Percentiles rank a stretch among this genome's conserved stretches.
Evolutionary conservation across 2,797 vertebrate species (phyloP).

Genomic region (Eupleurogrammus muticus): DNA sequence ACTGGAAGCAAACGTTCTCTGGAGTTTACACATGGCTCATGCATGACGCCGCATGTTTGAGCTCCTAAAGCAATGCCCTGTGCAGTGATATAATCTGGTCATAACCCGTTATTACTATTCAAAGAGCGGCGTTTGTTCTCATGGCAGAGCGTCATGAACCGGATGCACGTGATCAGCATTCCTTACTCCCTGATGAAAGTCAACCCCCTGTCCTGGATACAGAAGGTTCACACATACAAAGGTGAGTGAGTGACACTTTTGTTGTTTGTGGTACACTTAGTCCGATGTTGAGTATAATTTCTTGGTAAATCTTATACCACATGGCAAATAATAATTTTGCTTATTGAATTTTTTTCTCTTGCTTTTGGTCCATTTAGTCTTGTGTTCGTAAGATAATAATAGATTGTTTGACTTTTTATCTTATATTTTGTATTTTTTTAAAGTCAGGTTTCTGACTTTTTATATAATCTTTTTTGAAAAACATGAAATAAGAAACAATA

Average conservation of each 20-base stretch:
- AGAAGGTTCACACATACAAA: constrained; percentile 96
- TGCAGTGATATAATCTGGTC: constrained; percentile 24
- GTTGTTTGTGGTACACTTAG: background rate
- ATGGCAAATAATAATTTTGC: too few species aligned
- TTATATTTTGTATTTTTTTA: too few species aligned
- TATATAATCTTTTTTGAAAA: too few species aligned
- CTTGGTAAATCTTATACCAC: too few species aligned
- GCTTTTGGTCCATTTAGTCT: too few species aligned
- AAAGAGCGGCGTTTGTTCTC: constrained; percentile 39
- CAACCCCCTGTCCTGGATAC: constrained; percentile 98
- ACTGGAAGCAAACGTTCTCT: background rate
- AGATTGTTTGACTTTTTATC: too few species aligned
- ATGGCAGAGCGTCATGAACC: constrained; percentile 93
- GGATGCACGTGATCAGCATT: constrained; percentile 96
- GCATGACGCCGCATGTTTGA: constrained; percentile 11
- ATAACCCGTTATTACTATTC: background rate
- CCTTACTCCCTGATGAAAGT: constrained; percentile 98
- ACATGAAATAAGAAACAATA: too few species aligned
- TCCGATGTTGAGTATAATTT: too few species aligned
- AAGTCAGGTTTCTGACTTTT: too few species aligned
- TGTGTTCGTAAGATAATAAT: too few species aligned
- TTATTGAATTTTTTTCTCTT: too few species aligned
- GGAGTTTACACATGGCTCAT: constrained; percentile 4
- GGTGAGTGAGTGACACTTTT: constrained; percentile 78
- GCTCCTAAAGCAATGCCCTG: constrained; percentile 11